Percentiles rank a stretch among this genome's conserved stretches.
Conservation (phyloP, 2,797 vertebrate genomes). For the Hipposideros larvatus region DNA sequence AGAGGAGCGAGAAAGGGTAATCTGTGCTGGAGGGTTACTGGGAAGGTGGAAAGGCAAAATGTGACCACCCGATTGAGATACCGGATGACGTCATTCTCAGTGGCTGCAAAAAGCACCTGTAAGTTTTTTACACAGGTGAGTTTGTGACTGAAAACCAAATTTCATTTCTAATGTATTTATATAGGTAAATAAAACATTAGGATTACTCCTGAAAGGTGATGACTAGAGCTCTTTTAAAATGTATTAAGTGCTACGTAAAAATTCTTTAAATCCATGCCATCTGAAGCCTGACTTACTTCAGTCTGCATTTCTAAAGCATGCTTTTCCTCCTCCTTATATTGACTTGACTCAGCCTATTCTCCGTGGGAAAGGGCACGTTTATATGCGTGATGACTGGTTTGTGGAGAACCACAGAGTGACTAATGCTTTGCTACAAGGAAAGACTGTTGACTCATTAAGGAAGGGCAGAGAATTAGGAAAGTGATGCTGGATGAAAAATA, state of each 20-base stretch:
- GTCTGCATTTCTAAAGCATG: neutral
- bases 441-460: neutral
- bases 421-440: neutral
- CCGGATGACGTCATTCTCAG: neutral
- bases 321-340: neutral
- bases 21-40: neutral
- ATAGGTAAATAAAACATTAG: neutral
- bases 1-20: neutral
- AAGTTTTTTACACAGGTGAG: neutral
- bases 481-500: neutral
- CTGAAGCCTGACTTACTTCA: neutral
- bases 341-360: neutral
- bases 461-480: neutral
- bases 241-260: neutral
- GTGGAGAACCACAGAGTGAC: constrained; percentile 27
- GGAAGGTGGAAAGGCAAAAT: neutral
- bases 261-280: neutral
- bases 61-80: neutral
- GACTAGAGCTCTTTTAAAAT: neutral
- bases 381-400: neutral
- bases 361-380: neutral
- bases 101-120: neutral
- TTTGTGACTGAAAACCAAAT: neutral
- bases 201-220: neutral
- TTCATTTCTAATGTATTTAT: neutral